Conservation (phyloP, 1,140 invertebrate genomes). For the Globodera rostochiensis region DNA sequence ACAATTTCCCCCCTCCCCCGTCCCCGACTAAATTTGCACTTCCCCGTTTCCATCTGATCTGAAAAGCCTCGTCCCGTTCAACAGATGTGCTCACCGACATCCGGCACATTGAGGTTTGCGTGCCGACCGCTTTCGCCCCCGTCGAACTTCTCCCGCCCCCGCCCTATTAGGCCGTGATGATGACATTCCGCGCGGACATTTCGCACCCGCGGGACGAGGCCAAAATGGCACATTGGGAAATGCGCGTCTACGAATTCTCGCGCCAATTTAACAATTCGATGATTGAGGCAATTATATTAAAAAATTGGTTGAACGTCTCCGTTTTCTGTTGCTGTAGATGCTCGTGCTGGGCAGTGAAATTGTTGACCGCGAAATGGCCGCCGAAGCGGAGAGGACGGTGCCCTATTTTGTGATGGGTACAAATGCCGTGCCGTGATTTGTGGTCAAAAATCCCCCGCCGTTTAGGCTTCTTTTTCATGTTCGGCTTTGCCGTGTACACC, state of each 20-base stretch:
- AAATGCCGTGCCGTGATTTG: not conserved
- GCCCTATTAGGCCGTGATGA: conserved; percentile 43
- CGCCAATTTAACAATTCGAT: conserved; percentile 33
- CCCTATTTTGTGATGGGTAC: conserved; percentile 57
- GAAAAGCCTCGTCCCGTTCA: not conserved
- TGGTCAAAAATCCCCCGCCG: not conserved
- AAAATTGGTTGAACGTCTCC: not conserved
- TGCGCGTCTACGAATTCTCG: conserved; percentile 40
- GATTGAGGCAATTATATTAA: conserved; percentile 1
- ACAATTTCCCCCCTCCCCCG: no score
- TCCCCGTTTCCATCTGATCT: no score
- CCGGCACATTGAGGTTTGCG: conserved; percentile 51
- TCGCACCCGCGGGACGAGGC: conserved; percentile 44
- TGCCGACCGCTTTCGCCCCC: not conserved
- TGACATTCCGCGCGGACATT: conserved; percentile 53
- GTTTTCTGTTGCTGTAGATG: conserved; percentile 16
- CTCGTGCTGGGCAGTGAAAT: conserved; percentile 61
- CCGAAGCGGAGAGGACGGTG: conserved; percentile 55
- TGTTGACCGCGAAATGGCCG: conserved; percentile 62
- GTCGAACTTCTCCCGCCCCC: not conserved
- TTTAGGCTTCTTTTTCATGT: conserved; percentile 46
- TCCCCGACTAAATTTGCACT: no score
- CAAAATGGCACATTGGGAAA: conserved; percentile 46
- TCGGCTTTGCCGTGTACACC: conserved; percentile 49
- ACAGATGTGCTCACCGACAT: conserved; percentile 35